Evolutionary conservation across 2,797 vertebrate genomes (phyloP).

Genomic region (Coranthus polyacanthus): DNA sequence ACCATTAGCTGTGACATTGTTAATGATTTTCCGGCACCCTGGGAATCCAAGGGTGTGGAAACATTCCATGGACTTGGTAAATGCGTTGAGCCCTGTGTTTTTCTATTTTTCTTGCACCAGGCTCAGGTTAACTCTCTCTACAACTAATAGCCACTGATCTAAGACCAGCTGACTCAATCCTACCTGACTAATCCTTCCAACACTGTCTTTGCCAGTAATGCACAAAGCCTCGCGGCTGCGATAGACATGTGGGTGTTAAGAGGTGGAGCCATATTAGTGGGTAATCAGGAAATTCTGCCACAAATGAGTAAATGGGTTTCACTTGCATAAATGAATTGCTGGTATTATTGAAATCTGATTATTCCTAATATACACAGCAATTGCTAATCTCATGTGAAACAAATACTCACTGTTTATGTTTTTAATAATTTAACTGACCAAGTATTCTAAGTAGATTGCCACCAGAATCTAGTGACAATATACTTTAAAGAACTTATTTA

Average conservation of each 20-base stretch:
- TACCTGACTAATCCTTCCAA: slow-evolving; percentile 53
- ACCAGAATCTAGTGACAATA: neutral
- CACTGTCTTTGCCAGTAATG: slow-evolving; percentile 35
- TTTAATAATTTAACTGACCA: slow-evolving; percentile 4
- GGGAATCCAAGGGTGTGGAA: neutral
- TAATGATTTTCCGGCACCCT: neutral
- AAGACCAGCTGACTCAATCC: slow-evolving; percentile 58
- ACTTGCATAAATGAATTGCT: slow-evolving; percentile 20
- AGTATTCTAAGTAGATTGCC: neutral
- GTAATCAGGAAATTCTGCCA: slow-evolving; percentile 18
- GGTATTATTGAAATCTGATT: neutral
- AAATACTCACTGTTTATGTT: neutral
- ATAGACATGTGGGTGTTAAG: slow-evolving; percentile 23
- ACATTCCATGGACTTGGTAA: neutral
- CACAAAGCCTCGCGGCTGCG: slow-evolving; percentile 17
- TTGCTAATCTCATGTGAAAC: neutral
- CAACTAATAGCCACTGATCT: slow-evolving; percentile 45
- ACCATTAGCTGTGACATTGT: neutral
- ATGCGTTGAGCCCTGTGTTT: neutral
- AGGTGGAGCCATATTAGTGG: slow-evolving; percentile 18
- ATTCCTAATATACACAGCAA: neutral
- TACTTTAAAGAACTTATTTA: neutral
- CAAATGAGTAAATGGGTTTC: slow-evolving; percentile 17
- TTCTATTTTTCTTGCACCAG: slow-evolving; percentile 5
- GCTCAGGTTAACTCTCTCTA: neutral